phyloP scores from a whole-genome alignment of 1,140 invertebrate genomes.

The Lepidurus arcticus region DNA sequence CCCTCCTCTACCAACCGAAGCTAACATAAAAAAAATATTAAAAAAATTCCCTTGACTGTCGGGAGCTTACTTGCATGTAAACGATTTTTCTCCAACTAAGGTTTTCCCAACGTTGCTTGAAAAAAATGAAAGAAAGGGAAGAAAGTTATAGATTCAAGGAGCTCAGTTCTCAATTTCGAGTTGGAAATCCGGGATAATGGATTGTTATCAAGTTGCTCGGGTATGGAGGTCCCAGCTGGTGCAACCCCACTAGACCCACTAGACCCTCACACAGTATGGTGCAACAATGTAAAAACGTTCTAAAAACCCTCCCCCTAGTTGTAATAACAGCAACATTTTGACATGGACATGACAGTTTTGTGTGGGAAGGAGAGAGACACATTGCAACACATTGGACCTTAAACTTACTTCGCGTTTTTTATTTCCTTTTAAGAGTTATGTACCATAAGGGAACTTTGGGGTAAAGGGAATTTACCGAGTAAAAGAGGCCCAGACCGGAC shows the following conservation, averaged over 20 bases:
- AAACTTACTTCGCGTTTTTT: not conserved
- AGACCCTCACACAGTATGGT: too few relatives aligned
- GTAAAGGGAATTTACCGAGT: not conserved
- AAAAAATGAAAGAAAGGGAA: not conserved
- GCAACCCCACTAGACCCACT: not conserved
- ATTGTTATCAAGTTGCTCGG: not conserved
- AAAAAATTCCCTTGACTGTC: too few relatives aligned
- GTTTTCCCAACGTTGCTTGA: too few relatives aligned
- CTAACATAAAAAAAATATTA: too few relatives aligned
- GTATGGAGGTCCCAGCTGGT: not conserved
- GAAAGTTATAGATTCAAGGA: not conserved
- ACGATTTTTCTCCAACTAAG: too few relatives aligned
- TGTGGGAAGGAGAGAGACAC: not conserved
- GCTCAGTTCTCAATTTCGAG: slow-evolving; percentile 21
- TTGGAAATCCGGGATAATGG: slow-evolving; percentile 8
- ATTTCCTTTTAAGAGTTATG: not conserved
- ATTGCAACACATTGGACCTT: not conserved
- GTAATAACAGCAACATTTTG: slow-evolving; percentile 11
- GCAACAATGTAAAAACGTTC: not conserved
- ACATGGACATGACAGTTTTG: not conserved
- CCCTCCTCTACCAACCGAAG: too few relatives aligned
- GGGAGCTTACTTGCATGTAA: too few relatives aligned
- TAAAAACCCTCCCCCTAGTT: not conserved
- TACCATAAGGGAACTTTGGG: not conserved
- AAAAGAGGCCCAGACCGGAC: not conserved